A percentile compares a stretch with the other conserved stretches of the same genome.
These are phyloP conservation scores for Caradrina kadenii DNA, from an alignment of 2,888 invertebrate genomes.

Conservation along the genomic window DNA sequence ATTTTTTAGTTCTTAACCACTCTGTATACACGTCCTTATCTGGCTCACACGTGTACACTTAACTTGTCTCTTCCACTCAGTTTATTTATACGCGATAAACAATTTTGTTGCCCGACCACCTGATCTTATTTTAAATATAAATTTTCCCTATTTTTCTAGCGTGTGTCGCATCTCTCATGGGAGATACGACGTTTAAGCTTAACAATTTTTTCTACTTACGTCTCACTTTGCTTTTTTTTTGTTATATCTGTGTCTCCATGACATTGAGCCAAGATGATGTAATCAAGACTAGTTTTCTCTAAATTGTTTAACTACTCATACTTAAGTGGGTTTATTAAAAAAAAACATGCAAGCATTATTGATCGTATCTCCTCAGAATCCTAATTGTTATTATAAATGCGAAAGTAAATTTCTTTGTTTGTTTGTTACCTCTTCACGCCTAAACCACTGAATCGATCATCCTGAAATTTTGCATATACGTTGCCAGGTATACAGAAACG, in stretches of 20 bases:
- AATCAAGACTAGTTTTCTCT: slow-evolving; percentile 11
- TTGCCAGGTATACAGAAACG: too few relatives aligned
- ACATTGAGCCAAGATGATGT: slow-evolving; percentile 34
- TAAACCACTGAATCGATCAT: too few relatives aligned
- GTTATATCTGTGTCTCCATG: neutral
- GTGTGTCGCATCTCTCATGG: slow-evolving; percentile 1
- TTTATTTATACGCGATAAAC: slow-evolving; percentile 61
- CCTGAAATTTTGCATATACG: too few relatives aligned
- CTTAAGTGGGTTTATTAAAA: neutral
- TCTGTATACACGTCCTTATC: slow-evolving; percentile 32
- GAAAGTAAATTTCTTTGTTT: too few relatives aligned
- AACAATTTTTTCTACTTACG: slow-evolving; percentile 22
- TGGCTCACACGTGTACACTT: slow-evolving; percentile 52
- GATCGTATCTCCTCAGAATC: neutral
- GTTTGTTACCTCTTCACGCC: too few relatives aligned
- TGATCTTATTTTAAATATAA: slow-evolving; percentile 44
- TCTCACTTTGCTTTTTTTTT: slow-evolving; percentile 3
- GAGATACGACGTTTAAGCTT: slow-evolving; percentile 1
- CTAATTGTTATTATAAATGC: too few relatives aligned
- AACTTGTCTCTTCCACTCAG: slow-evolving; percentile 38
- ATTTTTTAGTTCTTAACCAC: slow-evolving; percentile 9
- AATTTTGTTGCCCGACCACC: slow-evolving; percentile 56
- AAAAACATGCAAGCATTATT: neutral
- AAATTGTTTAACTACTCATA: slow-evolving; percentile 5
- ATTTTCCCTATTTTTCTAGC: slow-evolving; percentile 21